These are phyloP conservation scores for Cordilura impudica DNA, from an alignment of 2,888 invertebrate species.

Conservation along the genomic window DNA sequence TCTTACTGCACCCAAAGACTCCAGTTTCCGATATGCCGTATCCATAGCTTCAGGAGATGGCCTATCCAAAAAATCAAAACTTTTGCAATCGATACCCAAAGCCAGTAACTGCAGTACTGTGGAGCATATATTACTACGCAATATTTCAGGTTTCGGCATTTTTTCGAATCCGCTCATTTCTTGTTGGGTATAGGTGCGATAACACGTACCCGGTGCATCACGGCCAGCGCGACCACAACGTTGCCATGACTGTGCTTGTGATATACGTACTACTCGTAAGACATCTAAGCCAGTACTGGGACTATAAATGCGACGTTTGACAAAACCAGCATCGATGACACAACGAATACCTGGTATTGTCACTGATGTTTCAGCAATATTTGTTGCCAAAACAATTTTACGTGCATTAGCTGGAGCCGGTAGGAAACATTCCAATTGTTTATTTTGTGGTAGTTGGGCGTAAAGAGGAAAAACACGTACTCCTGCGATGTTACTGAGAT, in stretches of 20 bases:
- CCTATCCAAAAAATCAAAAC: conserved; percentile 94
- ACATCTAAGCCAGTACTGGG: conserved; percentile 90
- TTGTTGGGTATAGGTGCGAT: conserved; percentile 88
- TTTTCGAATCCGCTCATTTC: conserved; percentile 86
- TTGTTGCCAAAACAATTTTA: conserved; percentile 96
- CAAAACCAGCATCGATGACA: conserved; percentile 95
- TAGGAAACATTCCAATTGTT: conserved; percentile 92
- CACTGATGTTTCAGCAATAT: conserved; percentile 98
- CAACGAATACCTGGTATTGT: conserved; percentile 95
- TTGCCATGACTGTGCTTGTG: conserved; percentile 96
- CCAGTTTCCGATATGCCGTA: conserved; percentile 82
- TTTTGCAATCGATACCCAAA: conserved; percentile 87
- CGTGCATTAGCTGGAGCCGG: conserved; percentile 85
- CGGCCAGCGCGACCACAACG: conserved; percentile 95
- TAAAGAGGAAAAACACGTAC: conserved; percentile 92
- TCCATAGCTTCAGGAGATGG: conserved; percentile 86
- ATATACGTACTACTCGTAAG: conserved; percentile 88
- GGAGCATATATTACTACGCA: conserved; percentile 81
- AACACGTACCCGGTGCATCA: conserved; percentile 90
- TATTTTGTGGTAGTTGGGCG: conserved; percentile 90
- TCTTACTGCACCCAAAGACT: conserved; percentile 86
- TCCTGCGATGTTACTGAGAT: conserved; percentile 79
- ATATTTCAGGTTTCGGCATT: conserved; percentile 92
- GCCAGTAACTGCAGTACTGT: conserved; percentile 88
- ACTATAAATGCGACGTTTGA: conserved; percentile 92